A percentile compares a stretch with the other conserved stretches of the same genome.
phyloP scores from a whole-genome alignment of 2,113 vertebrate species.

The Clarias macrocephalus region DNA sequence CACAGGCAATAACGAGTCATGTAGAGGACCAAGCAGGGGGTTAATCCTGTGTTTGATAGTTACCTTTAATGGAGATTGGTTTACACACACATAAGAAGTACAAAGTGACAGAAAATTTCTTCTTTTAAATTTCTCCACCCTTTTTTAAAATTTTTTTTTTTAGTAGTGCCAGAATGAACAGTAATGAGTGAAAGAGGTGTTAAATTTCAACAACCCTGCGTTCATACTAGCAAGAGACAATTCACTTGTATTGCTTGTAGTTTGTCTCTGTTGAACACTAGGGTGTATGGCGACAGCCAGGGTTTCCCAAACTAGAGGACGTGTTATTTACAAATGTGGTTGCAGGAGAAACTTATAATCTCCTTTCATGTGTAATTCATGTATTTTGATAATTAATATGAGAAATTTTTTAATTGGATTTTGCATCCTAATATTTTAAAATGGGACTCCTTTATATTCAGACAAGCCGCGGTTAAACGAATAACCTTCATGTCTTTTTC shows the following conservation, averaged over 20 bases:
- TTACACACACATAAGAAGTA: not conserved
- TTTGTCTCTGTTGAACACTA: not conserved
- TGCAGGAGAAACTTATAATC: not conserved
- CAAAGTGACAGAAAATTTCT: not conserved
- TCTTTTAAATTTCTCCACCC: constrained; percentile 9
- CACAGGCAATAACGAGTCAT: constrained; percentile 42
- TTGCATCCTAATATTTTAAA: not conserved
- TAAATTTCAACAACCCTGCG: not conserved
- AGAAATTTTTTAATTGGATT: not conserved
- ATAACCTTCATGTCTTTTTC: not conserved
- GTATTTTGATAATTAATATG: not conserved
- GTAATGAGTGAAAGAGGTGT: not conserved
- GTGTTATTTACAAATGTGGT: not conserved
- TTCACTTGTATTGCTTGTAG: not conserved
- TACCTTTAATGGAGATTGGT: constrained; percentile 2
- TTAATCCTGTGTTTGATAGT: constrained; percentile 24
- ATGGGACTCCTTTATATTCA: not conserved
- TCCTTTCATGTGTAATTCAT: not conserved
- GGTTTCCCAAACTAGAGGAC: not conserved
- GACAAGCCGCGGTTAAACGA: not conserved
- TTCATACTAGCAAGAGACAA: not conserved
- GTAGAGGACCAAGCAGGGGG: constrained; percentile 6
- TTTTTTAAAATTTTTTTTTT: not conserved
- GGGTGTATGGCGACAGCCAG: not conserved
- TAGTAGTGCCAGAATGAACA: not conserved